These are phyloP conservation scores for Triplophysa rosa DNA, from an alignment of 2,113 vertebrate species.

Conservation along the genomic window DNA sequence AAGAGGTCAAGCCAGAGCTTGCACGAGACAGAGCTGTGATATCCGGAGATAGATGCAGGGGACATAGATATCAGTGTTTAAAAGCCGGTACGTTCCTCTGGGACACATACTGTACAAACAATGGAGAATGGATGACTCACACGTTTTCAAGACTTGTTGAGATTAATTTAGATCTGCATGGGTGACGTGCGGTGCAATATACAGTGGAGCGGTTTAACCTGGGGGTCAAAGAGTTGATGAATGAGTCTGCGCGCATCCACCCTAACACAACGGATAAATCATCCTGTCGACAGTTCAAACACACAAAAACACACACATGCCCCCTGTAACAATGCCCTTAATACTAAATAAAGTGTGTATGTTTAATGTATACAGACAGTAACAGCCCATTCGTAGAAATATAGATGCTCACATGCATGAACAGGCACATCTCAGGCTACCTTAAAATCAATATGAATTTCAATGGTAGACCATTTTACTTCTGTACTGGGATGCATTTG, in stretches of 20 bases:
- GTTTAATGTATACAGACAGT: not conserved
- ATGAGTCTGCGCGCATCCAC: constrained; percentile 41
- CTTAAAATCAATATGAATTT: not conserved
- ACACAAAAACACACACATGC: constrained; percentile 14
- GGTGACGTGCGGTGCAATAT: constrained; percentile 14
- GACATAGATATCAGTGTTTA: constrained; percentile 2
- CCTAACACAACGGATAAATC: constrained; percentile 64
- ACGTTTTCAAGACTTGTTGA: not conserved
- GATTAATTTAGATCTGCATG: constrained; percentile 36
- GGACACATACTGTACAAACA: not conserved
- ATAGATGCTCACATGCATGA: not conserved
- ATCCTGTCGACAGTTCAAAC: constrained; percentile 55
- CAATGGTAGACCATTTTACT: no score
- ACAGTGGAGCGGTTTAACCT: constrained; percentile 23
- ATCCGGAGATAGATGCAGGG: not conserved
- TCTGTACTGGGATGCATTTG: no score
- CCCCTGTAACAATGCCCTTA: constrained; percentile 47
- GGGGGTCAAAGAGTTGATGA: constrained; percentile 50
- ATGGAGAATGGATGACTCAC: constrained; percentile 17
- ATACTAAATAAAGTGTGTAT: constrained; percentile 47
- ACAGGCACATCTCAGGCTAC: not conserved
- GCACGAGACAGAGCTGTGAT: not conserved
- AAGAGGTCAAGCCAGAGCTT: constrained; percentile 18
- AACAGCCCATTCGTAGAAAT: constrained; percentile 18
- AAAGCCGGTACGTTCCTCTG: not conserved